Evolutionary conservation across 2,797 vertebrate species (phyloP), one percentile per base, ranked within the genome.

Genomic region (Pseudochromis fuscus): DNA sequence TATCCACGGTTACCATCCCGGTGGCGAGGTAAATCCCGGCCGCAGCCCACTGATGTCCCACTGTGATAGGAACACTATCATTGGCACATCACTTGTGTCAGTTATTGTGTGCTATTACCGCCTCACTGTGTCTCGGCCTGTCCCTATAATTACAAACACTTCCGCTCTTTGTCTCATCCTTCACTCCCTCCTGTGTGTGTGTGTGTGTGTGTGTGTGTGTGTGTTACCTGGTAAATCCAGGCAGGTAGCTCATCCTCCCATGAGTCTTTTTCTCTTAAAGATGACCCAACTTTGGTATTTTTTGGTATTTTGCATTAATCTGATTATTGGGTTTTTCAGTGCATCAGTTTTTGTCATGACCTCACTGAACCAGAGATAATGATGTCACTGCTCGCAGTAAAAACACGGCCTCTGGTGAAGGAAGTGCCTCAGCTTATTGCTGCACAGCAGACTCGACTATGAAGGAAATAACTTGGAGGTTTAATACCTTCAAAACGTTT

Each of bases 61-160:
- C 23, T 70, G 53, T 16, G 67, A 79, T 81, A 63, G 67, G 21
- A 82, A 82, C 79, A 84, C 88, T 87, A 85, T 88, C 87, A 85
- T 89, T 84, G 80, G 71, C 67, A 70, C 80, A 71, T 89, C 82
- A 88, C 57, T 86, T 86, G 87, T 79, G 83, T 86, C 64, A 84
- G 56, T 55, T 67, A 80, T 23, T 82, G 81, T 86, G 76, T 85
- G 77, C 83, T 75, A 79, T 88, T 88, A 84, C 82, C 31, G 55
- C 74, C 75, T 79, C 62, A 27, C 83, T 76, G 55, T 86, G 88
- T 82, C 87, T 89, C 75, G 35, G 69, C 72, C 65, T 76, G 82
- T 82, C 85, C 85, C 87, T 90, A 76, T 88, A 91, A 90, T 91
- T 89, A 90, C 18, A 1, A 51, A 71, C 19, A 71, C 82, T 80